A percentile compares a stretch with the other conserved stretches of the same genome.
phyloP scores from a whole-genome alignment of 1,140 invertebrate species.

The Tribolium madens region DNA sequence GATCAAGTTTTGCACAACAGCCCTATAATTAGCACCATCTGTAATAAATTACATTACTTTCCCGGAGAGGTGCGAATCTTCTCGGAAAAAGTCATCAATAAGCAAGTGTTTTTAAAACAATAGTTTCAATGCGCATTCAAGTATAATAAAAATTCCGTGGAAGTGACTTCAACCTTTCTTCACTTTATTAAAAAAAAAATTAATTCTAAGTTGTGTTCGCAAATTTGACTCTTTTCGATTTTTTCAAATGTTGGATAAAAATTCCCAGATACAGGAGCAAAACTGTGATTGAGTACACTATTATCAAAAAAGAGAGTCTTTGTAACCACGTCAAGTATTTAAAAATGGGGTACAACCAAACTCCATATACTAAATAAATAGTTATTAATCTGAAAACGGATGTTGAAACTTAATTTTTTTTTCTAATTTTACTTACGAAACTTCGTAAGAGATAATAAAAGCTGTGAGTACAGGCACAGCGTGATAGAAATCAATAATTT shows the following conservation, averaged over 20 bases:
- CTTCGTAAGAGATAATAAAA: neutral
- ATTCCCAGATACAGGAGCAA: neutral
- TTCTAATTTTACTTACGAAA: neutral
- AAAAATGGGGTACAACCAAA: slow-evolving; percentile 13
- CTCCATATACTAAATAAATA: neutral
- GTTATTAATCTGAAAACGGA: neutral
- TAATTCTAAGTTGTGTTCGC: too few species aligned
- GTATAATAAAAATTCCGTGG: slow-evolving; percentile 21
- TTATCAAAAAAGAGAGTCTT: neutral
- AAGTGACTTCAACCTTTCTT: slow-evolving; percentile 9
- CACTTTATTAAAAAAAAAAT: too few species aligned
- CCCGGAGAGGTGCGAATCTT: slow-evolving; percentile 7
- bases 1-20: too few species aligned
- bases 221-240: too few species aligned
- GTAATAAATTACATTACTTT: neutral
- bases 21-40: too few species aligned
- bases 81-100: neutral
- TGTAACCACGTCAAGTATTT: neutral
- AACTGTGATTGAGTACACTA: neutral
- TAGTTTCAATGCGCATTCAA: neutral
- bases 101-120: neutral
- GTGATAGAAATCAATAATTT: neutral
- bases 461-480: neutral
- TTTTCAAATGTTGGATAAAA: neutral
- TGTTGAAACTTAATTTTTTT: neutral